Evolutionary conservation across 2,113 vertebrate species (phyloP).

Genomic region (Prolemur simus): DNA sequence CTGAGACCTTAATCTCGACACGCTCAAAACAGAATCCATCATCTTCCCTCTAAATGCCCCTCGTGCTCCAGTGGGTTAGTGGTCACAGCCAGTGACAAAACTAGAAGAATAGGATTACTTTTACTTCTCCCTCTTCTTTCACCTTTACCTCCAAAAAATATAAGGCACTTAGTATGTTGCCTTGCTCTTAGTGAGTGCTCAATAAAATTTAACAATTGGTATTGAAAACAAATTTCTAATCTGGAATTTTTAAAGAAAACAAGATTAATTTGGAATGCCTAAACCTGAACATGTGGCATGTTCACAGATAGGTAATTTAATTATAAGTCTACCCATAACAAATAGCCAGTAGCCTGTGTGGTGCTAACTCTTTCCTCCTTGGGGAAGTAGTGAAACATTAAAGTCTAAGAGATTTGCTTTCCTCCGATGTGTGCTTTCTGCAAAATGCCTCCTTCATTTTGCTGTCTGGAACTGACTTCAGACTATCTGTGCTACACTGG

Average conservation of each 20-base stretch:
- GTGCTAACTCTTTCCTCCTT: neutral
- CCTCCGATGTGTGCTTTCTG: neutral
- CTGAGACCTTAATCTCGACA: neutral
- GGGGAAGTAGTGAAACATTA: neutral
- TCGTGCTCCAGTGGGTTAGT: neutral
- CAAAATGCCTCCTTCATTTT: neutral
- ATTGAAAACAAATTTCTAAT: neutral
- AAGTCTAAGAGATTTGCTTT: neutral
- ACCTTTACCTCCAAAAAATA: neutral
- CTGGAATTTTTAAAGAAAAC: neutral
- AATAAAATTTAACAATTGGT: neutral
- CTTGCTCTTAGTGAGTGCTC: neutral
- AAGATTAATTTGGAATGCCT: neutral
- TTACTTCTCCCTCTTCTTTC: neutral
- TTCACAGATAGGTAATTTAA: neutral
- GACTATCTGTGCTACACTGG: neutral
- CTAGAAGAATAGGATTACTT: neutral
- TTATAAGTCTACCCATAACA: neutral
- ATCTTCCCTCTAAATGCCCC: neutral
- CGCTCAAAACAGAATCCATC: neutral
- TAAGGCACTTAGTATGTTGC: neutral
- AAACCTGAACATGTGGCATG: neutral
- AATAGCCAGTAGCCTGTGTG: neutral
- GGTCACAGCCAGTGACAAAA: neutral
- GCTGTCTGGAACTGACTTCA: neutral